These are phyloP conservation scores for Melanotaenia duboulayi DNA, from an alignment of 2,113 vertebrate species.

Conservation along the genomic window DNA sequence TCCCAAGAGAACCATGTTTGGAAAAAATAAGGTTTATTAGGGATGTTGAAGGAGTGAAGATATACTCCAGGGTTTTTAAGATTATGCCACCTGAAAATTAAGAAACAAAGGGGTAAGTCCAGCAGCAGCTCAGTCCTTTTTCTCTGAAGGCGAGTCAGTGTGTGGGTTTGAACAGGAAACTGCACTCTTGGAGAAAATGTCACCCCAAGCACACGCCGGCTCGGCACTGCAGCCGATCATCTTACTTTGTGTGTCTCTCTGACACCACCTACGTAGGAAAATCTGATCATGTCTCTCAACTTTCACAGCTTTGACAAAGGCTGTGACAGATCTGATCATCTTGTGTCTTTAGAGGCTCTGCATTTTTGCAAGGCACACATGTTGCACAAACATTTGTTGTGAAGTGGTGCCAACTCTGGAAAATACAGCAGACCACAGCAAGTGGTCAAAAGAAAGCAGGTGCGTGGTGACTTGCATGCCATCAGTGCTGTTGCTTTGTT, in stretches of 20 bases:
- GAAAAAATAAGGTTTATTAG: slow-evolving; percentile 10
- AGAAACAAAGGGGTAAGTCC: slow-evolving; percentile 51
- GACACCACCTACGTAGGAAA: slow-evolving; percentile 94
- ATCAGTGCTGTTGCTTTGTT: slow-evolving; percentile 26
- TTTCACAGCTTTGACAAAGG: slow-evolving; percentile 71
- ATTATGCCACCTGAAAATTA: neutral
- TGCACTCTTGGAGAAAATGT: slow-evolving; percentile 87
- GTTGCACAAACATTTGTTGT: slow-evolving; percentile 59
- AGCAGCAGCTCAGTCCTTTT: slow-evolving; percentile 65
- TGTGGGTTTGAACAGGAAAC: slow-evolving; percentile 91
- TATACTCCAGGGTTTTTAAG: slow-evolving; percentile 1
- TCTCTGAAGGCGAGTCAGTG: slow-evolving; percentile 69
- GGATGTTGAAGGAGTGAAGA: slow-evolving; percentile 14
- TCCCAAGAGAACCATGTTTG: slow-evolving; percentile 23
- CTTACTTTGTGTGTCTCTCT: slow-evolving; percentile 68
- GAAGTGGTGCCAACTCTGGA: slow-evolving; percentile 54
- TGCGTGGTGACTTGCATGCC: slow-evolving; percentile 9
- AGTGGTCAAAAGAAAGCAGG: slow-evolving; percentile 44
- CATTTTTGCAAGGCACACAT: slow-evolving; percentile 58
- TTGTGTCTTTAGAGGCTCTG: slow-evolving; percentile 45
- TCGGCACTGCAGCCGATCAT: slow-evolving; percentile 74
- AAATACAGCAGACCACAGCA: slow-evolving; percentile 50
- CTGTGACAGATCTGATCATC: slow-evolving; percentile 65
- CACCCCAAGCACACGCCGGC: slow-evolving; percentile 63
- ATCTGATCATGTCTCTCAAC: slow-evolving; percentile 85